These are phyloP conservation scores for Leuciscus idus DNA, from an alignment of 2,113 vertebrate genomes.

Conservation along the genomic window DNA sequence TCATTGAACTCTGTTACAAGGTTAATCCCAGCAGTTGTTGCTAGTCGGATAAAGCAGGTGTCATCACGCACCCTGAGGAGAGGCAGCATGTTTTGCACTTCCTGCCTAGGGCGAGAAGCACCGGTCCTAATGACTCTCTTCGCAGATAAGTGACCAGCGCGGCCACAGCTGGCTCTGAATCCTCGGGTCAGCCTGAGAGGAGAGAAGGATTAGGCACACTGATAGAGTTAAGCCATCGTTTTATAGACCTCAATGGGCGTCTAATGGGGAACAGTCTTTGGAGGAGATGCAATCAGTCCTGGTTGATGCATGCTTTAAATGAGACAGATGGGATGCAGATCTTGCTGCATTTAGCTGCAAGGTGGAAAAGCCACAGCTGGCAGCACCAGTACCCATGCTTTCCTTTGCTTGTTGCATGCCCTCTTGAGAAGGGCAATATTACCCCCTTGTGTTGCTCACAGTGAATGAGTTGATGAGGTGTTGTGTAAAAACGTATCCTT, in stretches of 20 bases:
- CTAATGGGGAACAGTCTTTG: conserved; percentile 1
- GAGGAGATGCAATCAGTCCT: conserved; percentile 33
- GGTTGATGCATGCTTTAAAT: conserved; percentile 17
- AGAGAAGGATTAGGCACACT: conserved; percentile 18
- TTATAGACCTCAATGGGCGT: conserved; percentile 16
- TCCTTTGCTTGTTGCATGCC: background rate
- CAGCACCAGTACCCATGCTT: background rate
- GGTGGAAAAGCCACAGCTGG: conserved; percentile 24
- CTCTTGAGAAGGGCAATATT: background rate
- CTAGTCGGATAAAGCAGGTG: conserved; percentile 35
- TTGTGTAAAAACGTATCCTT: background rate
- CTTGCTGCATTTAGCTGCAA: conserved; percentile 13
- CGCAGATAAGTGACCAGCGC: background rate
- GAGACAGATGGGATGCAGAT: conserved; percentile 13
- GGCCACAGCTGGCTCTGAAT: conserved; percentile 29
- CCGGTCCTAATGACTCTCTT: conserved; percentile 2
- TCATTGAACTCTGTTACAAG: background rate
- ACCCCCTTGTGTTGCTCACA: background rate
- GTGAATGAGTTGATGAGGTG: background rate
- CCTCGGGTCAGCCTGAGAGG: conserved; percentile 38
- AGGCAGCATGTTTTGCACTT: conserved; percentile 2
- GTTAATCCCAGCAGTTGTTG: conserved; percentile 42
- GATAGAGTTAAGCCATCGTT: conserved; percentile 29
- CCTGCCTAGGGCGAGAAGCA: conserved; percentile 8
- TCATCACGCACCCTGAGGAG: conserved; percentile 37